These are phyloP conservation scores for Aricia artaxerxes DNA, from an alignment of 2,888 invertebrate genomes.

Conservation along the genomic window DNA sequence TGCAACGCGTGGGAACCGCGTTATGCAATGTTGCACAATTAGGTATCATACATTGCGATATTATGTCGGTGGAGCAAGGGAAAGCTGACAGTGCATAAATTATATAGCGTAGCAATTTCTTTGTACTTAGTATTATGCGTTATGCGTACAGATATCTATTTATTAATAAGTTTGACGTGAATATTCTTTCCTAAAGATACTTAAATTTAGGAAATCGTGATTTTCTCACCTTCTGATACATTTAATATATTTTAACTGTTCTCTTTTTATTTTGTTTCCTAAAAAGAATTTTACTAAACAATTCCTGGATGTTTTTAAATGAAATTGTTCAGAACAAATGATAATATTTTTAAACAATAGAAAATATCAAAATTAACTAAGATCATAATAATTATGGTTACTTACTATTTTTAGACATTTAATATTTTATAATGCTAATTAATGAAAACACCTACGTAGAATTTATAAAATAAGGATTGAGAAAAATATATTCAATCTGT, in stretches of 20 bases:
- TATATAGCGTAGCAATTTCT: neutral
- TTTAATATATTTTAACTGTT: neutral
- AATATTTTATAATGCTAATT: neutral
- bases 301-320: too few species aligned
- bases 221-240: too few species aligned
- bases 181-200: neutral
- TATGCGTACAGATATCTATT: neutral
- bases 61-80: conserved; percentile 34
- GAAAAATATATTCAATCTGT: conserved; percentile 3
- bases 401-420: too few species aligned
- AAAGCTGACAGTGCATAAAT: conserved; percentile 27
- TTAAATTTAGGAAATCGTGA: too few species aligned
- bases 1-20: conserved; percentile 47
- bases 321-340: too few species aligned
- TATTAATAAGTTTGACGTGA: neutral
- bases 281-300: too few species aligned
- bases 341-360: too few species aligned
- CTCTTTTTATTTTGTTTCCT: too few species aligned
- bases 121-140: neutral
- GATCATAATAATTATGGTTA: too few species aligned
- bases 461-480: neutral
- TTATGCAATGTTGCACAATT: conserved; percentile 44
- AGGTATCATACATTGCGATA: conserved; percentile 34
- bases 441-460: neutral
- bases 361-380: too few species aligned